A percentile compares a stretch with the other conserved stretches of the same genome.
phyloP scores from a whole-genome alignment of 2,113 vertebrate genomes.

The Arizona elegans region DNA sequence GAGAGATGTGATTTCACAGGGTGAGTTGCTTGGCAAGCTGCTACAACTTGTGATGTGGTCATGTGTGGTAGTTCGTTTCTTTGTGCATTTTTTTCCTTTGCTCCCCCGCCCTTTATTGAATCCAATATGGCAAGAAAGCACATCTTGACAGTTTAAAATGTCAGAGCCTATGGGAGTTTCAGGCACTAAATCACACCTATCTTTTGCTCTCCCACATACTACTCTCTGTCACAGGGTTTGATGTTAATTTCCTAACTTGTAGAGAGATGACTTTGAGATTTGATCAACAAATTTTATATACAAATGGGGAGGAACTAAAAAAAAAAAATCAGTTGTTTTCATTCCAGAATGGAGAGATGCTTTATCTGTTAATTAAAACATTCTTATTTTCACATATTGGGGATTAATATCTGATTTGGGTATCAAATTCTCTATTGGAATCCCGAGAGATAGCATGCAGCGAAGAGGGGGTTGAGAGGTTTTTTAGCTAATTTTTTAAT shows the following conservation, averaged over 20 bases:
- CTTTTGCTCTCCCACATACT: conserved; percentile 26
- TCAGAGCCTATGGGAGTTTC: conserved; percentile 63
- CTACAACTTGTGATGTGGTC: rapidly evolving
- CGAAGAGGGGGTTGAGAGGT: too few species aligned
- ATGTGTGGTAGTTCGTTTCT: rapidly evolving
- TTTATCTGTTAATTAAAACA: background rate
- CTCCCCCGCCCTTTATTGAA: background rate
- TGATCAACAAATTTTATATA: conserved; percentile 64
- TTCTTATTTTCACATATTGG: background rate
- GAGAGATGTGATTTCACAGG: background rate
- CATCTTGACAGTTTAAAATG: conserved; percentile 66
- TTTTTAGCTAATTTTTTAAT: too few species aligned
- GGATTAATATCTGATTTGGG: background rate
- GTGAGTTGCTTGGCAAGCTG: background rate
- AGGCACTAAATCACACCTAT: conserved; percentile 62
- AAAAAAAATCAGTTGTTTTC: background rate
- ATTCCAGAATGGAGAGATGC: background rate
- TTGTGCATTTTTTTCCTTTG: background rate
- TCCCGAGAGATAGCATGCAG: too few species aligned
- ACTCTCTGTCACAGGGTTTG: conserved; percentile 64
- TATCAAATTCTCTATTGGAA: background rate
- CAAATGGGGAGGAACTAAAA: conserved; percentile 55
- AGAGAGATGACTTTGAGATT: conserved; percentile 65
- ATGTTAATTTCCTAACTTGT: conserved; percentile 68
- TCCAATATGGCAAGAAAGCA: conserved; percentile 12